Evolutionary conservation across 2,888 invertebrate genomes (phyloP), one percentile per base, ranked within the genome.

Genomic region (Eupithecia subumbrata): DNA sequence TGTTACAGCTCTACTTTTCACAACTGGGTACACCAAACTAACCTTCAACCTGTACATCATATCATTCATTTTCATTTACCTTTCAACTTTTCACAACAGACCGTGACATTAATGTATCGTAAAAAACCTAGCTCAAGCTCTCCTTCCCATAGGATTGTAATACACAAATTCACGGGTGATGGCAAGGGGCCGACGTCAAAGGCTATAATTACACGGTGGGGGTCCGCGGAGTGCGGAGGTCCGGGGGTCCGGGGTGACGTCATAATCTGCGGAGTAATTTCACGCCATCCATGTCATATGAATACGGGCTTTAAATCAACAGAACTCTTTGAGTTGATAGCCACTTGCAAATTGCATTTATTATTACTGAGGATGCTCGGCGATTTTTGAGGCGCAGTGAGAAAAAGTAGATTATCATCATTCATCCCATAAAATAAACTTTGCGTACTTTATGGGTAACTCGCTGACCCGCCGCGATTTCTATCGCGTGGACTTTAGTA

Each of bases 131-230:
- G 7, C 18, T 22, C 63, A 48, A 69, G 64, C 76, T 74, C 86
- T 80, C n/a, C 71, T 74, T 85, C 80, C 25, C 81, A 85, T 83
- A 84, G 83, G 78, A 83, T 84, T 80, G 82, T 83, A 84, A 84
- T 84, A 79, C 56, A 78, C 83, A 86, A 86, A 86, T 87, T 85
- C 74, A 83, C 78, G 84, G 80, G 75, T 81, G 74, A 79, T 76
- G 79, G 80, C 75, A 84, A 88, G 87, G 85, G 84, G 76, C 79
- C 73, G 76, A 73, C 69, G 78, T 89, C 90, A 90, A 91, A 91
- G 89, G 81, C 77, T 84, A 84, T 90, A 89, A 89, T 89, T 89
- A 87, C 83, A 81, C 81, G 80, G 71, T 75, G 79, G 73, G 72
- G 79, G 73, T 11, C 66, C 30, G 34, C 34, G 64, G 64, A n/a